Evolutionary conservation across 1,140 invertebrate genomes (phyloP).

Genomic region (Maniola jurtina): DNA sequence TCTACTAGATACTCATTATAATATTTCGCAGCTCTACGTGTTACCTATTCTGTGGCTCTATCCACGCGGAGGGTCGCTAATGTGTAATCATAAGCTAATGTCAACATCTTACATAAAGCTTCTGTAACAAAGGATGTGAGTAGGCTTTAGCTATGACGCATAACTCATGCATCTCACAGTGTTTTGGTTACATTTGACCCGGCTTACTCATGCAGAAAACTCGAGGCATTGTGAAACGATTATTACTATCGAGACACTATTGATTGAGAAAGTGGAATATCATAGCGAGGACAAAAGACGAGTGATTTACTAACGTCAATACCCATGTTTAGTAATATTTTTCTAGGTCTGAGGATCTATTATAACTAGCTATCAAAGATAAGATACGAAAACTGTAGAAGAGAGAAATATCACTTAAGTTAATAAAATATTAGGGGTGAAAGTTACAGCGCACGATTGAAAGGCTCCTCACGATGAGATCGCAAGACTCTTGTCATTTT

Average conservation of each 20-base stretch:
- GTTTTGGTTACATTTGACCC: slow-evolving; percentile 16
- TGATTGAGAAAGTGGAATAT: slow-evolving; percentile 3
- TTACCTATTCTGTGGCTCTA: no score
- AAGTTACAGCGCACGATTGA: no score
- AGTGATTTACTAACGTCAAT: neutral
- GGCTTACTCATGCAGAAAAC: slow-evolving; percentile 16
- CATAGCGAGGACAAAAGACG: slow-evolving; percentile 3
- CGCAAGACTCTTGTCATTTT: no score
- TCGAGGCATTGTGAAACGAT: slow-evolving; percentile 14
- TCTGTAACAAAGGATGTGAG: slow-evolving; percentile 12
- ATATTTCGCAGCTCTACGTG: neutral
- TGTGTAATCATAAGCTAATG: slow-evolving; percentile 5
- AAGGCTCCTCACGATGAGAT: no score
- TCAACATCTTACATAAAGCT: slow-evolving; percentile 12
- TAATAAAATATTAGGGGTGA: no score
- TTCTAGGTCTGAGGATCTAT: no score
- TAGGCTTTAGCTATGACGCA: slow-evolving; percentile 11
- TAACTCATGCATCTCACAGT: slow-evolving; percentile 5
- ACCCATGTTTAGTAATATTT: no score
- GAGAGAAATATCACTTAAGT: no score
- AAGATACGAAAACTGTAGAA: no score
- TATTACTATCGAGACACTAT: slow-evolving; percentile 17
- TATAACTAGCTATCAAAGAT: no score
- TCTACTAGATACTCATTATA: neutral
- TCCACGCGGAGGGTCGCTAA: neutral